Evolutionary conservation across 2,113 vertebrate genomes (phyloP), one percentile per base, ranked within the genome.

Genomic region (Chitala chitala): DNA sequence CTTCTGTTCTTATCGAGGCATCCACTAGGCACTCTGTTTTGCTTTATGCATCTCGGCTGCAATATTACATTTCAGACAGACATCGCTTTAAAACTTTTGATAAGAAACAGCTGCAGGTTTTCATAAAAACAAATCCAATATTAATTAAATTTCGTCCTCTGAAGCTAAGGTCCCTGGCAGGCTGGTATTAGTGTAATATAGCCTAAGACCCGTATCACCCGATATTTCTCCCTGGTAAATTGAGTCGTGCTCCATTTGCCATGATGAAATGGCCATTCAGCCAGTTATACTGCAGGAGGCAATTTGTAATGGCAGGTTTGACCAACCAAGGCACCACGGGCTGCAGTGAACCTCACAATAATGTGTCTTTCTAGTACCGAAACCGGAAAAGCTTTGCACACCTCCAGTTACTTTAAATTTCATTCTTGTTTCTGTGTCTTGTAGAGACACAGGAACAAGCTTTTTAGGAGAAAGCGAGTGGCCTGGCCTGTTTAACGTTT

Each of bases 71-170:
- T 29, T 50, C 44, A 24, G 12, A 31, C n/a, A 15, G 22, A n/a
- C 65, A 50, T 6, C 24, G 9, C 44, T 48, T n/a, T 22, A 42
- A 66, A 51, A 51, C 33, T 40, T 48, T 17, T 46, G 24, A 72
- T 40, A 72, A 72, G 71, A 50, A 61, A 48, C 56, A 29, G 26
- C 40, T 44, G 29, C 20, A 33, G 22, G 17, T 24, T 70, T 54
- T 51, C 69, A 50, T 24, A 8, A 73, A 59, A 44, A 72, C 29
- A 72, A 29, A 59, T 48, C 40, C 4, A 20, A 59, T 48, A 48
- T 72, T 50, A 72, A 72, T 44, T 72, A 38, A 12, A 61, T 36
- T 7, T 26, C 33, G n/a, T 36, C 20, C 4, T 59, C 42, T 12
- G 26, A 29, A 22, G 26, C 63, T 22, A 59, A 31, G 36, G 5